Conservation (phyloP, 2,797 vertebrate genomes). For the Ctenopoma multispine region DNA sequence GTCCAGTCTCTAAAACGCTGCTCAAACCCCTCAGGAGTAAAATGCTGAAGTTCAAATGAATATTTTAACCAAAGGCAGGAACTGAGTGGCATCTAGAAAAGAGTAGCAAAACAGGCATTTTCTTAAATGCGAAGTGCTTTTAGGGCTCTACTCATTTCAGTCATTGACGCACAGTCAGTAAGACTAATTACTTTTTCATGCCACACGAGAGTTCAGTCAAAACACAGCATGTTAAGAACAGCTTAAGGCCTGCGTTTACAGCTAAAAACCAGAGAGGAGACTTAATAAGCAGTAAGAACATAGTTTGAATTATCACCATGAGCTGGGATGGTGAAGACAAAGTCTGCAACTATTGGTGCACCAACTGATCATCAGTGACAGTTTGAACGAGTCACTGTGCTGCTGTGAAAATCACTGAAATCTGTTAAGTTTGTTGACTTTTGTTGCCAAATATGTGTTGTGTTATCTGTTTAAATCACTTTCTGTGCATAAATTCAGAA, state of each 20-base stretch:
- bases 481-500: neutral
- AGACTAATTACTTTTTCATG: conserved; percentile 33
- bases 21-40: neutral
- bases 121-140: neutral
- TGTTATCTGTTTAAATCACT: neutral
- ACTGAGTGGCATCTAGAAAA: neutral
- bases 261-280: neutral
- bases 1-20: neutral
- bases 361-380: neutral
- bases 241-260: neutral
- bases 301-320: neutral
- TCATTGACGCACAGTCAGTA: conserved; percentile 1
- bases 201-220: neutral
- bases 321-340: neutral
- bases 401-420: conserved; percentile 13
- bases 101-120: neutral
- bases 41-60: neutral
- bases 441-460: neutral
- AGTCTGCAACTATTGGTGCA: neutral
- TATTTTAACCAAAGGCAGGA: neutral
- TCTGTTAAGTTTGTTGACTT: conserved; percentile 9
- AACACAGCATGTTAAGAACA: neutral
- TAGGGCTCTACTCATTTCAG: conserved; percentile 1
- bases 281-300: neutral
- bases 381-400: neutral